A percentile compares a stretch with the other conserved stretches of the same genome.
These are phyloP conservation scores for Prinia subflava DNA, from an alignment of 2,113 vertebrate genomes.

Conservation along the genomic window DNA sequence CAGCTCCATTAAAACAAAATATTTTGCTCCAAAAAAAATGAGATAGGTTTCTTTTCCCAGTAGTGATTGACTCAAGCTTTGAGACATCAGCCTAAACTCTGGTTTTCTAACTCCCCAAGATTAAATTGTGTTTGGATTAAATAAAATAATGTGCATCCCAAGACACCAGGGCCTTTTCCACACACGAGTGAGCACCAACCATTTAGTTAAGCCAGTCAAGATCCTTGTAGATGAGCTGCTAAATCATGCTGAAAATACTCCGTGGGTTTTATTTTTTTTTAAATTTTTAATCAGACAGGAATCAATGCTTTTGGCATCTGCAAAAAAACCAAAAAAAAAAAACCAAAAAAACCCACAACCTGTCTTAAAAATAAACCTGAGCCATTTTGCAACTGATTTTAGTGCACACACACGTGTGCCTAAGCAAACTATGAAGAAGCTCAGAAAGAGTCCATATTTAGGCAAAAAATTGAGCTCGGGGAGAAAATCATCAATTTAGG, in stretches of 20 bases:
- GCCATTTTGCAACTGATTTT: neutral
- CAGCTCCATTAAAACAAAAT: neutral
- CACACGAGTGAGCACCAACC: neutral
- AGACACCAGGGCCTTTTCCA: neutral
- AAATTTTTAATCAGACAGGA: neutral
- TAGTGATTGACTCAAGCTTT: neutral
- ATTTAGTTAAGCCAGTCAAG: neutral
- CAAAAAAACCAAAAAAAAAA: neutral
- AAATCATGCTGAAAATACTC: slow-evolving; percentile 32
- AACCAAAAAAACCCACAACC: neutral
- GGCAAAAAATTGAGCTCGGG: neutral
- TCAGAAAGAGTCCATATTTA: neutral
- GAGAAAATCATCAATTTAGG: neutral
- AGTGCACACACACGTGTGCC: neutral
- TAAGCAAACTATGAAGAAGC: neutral
- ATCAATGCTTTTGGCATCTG: neutral
- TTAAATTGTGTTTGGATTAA: neutral
- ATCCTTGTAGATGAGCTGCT: neutral
- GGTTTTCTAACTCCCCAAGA: neutral
- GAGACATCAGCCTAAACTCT: neutral
- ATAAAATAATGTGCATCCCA: neutral
- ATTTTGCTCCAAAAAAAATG: neutral
- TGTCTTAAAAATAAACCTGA: slow-evolving; percentile 12
- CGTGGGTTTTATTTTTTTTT: neutral
- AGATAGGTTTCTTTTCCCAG: neutral